phyloP scores from a whole-genome alignment of 1,140 invertebrate genomes.

The Hycleus cichorii region DNA sequence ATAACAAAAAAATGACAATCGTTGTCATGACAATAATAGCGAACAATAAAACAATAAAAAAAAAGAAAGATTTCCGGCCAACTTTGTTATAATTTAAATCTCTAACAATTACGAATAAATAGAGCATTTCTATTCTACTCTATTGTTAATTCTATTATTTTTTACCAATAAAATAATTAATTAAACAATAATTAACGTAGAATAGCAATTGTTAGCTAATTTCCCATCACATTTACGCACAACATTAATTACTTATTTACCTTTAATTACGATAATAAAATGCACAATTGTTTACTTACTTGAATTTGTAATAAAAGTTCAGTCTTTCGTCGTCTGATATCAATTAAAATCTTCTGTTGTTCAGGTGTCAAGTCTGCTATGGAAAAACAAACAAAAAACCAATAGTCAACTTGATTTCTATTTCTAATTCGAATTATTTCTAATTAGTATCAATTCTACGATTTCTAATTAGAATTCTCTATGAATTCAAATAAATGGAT shows the following conservation, averaged over 20 bases:
- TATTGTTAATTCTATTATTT: neutral
- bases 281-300: conserved; percentile 52
- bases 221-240: neutral
- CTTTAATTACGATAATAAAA: neutral
- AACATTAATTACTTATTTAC: neutral
- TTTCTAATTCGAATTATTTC: neutral
- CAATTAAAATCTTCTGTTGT: conserved; percentile 82
- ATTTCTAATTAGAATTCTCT: neutral
- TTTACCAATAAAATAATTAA: neutral
- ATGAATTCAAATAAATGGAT: neutral
- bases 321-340: conserved; percentile 82
- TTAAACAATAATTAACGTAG: neutral
- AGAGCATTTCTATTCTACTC: no score
- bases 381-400: neutral
- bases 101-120: no score
- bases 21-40: no score
- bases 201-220: no score
- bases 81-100: no score
- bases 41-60: no score
- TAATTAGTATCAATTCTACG: neutral
- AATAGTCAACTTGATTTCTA: no score
- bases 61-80: no score
- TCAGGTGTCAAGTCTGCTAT: conserved; percentile 84
- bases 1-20: no score
- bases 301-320: conserved; percentile 88